Conservation (phyloP, 2,888 invertebrate genomes). For the Thereva unica region DNA sequence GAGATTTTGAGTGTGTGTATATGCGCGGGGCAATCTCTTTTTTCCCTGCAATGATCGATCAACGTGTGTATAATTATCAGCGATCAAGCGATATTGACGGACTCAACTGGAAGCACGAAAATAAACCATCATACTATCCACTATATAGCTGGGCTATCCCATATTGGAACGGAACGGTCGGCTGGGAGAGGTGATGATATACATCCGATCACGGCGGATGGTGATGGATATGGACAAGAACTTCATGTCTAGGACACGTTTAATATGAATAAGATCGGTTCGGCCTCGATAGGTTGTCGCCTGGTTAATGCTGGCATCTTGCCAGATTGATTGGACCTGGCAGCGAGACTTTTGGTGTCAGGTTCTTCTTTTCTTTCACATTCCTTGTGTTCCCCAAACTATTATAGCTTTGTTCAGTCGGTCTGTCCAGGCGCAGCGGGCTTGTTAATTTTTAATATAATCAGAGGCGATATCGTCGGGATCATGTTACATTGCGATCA, state of each 20-base stretch:
- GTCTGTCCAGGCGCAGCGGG: slow-evolving; percentile 2
- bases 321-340: slow-evolving; percentile 19
- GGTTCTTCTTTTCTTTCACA: too few species aligned
- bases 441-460: slow-evolving; percentile 7
- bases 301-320: slow-evolving; percentile 30
- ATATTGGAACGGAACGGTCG: background rate
- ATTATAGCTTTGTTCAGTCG: background rate
- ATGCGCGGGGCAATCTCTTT: too few species aligned
- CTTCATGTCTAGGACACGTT: slow-evolving; percentile 7
- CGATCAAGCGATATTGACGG: slow-evolving; percentile 8
- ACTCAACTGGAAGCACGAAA: slow-evolving; percentile 20
- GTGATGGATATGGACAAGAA: background rate
- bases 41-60: slow-evolving; percentile 17
- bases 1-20: background rate
- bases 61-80: slow-evolving; percentile 24
- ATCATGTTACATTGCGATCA: slow-evolving; percentile 18
- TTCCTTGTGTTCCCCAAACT: background rate
- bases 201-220: background rate
- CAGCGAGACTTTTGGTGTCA: too few species aligned
- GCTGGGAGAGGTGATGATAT: slow-evolving; percentile 17
- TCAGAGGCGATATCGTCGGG: background rate
- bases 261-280: slow-evolving; percentile 16
- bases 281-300: slow-evolving; percentile 10
- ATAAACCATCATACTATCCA: slow-evolving; percentile 2
- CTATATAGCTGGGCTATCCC: slow-evolving; percentile 18